A percentile compares a stretch with the other conserved stretches of the same genome.
Evolutionary conservation across 2,113 vertebrate genomes (phyloP).

Genomic region (Zosterops pallidus): DNA sequence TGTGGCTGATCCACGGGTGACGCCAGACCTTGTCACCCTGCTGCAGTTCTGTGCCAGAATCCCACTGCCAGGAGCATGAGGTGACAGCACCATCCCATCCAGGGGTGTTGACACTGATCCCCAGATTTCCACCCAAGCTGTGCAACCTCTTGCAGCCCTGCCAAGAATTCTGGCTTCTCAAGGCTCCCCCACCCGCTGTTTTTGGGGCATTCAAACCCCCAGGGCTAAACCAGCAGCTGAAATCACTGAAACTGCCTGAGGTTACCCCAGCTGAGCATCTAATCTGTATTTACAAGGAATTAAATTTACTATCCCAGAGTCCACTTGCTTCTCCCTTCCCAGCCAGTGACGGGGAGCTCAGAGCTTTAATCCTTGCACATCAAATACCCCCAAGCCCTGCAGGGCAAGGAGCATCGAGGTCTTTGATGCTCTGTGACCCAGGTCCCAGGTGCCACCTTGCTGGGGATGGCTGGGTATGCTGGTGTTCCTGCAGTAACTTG

Average conservation of each 20-base stretch:
- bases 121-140: not conserved
- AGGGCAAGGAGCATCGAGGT: not conserved
- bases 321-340: not conserved
- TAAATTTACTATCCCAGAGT: not conserved
- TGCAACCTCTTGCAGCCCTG: not conserved
- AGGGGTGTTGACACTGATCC: not conserved
- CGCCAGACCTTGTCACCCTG: not conserved
- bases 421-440: constrained; percentile 4
- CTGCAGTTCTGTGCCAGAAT: not conserved
- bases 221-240: not conserved
- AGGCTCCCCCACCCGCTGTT: not conserved
- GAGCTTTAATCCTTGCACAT: not conserved
- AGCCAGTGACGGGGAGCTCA: not conserved
- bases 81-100: not conserved
- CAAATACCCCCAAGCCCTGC: not conserved
- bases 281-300: constrained; percentile 35
- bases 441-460: not conserved
- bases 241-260: not conserved
- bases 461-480: not conserved
- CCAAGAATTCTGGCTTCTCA: not conserved
- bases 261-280: not conserved
- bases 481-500: not conserved
- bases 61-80: not conserved
- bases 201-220: not conserved
- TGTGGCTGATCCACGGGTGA: not conserved